Percentiles rank a stretch among this genome's conserved stretches.
These are phyloP conservation scores for Lomographa bimaculata DNA, from an alignment of 2,888 invertebrate genomes.

Conservation along the genomic window DNA sequence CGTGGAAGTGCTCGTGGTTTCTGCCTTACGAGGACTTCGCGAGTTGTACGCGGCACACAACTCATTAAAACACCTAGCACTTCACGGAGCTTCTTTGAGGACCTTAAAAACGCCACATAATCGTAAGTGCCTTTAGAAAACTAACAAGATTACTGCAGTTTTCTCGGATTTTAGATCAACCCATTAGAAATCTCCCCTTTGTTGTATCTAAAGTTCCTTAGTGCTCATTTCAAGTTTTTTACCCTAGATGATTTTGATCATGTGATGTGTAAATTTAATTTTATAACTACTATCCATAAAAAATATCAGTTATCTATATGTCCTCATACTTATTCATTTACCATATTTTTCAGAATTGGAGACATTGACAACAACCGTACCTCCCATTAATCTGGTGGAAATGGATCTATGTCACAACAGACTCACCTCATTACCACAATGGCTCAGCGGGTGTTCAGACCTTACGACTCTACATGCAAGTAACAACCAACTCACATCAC, in stretches of 20 bases:
- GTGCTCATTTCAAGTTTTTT: no score
- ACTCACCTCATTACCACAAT: slow-evolving; percentile 88
- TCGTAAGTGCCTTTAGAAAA: slow-evolving; percentile 76
- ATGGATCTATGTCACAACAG: slow-evolving; percentile 92
- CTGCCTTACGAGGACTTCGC: slow-evolving; percentile 90
- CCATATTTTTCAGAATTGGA: slow-evolving; percentile 88
- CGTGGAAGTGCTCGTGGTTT: slow-evolving; percentile 91
- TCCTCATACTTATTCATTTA: no score
- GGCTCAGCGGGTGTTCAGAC: slow-evolving; percentile 89
- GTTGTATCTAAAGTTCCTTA: no score
- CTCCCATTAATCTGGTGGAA: slow-evolving; percentile 88
- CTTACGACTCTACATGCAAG: slow-evolving; percentile 89
- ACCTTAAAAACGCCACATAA: slow-evolving; percentile 92
- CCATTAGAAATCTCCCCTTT: no score
- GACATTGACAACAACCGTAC: slow-evolving; percentile 86
- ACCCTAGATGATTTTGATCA: no score
- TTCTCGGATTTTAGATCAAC: no score
- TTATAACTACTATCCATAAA: no score
- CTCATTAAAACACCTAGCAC: slow-evolving; percentile 87
- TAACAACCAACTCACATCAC: slow-evolving; percentile 87
- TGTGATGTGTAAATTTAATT: no score
- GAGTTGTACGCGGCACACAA: slow-evolving; percentile 91
- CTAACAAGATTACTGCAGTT: no score
- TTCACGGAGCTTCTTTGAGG: slow-evolving; percentile 90
- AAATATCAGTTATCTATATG: no score